Percentiles rank a stretch among this genome's conserved stretches.
Evolutionary conservation across 2,797 vertebrate genomes (phyloP).

Genomic region (Pseudocheirus occidentalis): DNA sequence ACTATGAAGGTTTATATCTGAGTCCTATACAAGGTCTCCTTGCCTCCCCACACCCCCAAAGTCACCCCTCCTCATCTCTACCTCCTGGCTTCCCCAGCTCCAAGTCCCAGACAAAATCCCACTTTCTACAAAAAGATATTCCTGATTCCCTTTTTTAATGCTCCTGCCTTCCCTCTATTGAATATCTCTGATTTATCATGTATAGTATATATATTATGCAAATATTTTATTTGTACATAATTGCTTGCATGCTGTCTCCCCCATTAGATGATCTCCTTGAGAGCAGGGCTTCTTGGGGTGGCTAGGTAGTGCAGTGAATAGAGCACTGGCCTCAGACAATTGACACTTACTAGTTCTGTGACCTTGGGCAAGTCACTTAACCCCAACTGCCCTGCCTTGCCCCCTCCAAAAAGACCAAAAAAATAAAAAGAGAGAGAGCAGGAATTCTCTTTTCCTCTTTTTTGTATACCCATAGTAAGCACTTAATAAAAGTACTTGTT

Average conservation of each 20-base stretch:
- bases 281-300: not conserved
- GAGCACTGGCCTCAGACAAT: no score
- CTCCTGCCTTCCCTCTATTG: not conserved
- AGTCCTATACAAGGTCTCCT: no score
- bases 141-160: not conserved
- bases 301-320: no score
- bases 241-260: not conserved
- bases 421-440: not conserved
- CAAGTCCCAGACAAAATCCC: not conserved
- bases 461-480: not conserved
- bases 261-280: not conserved
- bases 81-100: not conserved
- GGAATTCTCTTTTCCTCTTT: not conserved
- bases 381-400: no score
- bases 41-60: no score
- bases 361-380: no score
- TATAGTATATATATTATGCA: not conserved
- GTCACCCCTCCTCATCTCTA: not conserved
- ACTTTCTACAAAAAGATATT: not conserved
- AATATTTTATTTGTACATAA: no score
- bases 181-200: not conserved
- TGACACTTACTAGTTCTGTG: no score
- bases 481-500: not conserved
- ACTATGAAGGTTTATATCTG: no score
- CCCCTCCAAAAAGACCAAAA: no score